Evolutionary conservation across 2,113 vertebrate species (phyloP), one percentile per base, ranked within the genome.

Genomic region (Nannospalax galili): DNA sequence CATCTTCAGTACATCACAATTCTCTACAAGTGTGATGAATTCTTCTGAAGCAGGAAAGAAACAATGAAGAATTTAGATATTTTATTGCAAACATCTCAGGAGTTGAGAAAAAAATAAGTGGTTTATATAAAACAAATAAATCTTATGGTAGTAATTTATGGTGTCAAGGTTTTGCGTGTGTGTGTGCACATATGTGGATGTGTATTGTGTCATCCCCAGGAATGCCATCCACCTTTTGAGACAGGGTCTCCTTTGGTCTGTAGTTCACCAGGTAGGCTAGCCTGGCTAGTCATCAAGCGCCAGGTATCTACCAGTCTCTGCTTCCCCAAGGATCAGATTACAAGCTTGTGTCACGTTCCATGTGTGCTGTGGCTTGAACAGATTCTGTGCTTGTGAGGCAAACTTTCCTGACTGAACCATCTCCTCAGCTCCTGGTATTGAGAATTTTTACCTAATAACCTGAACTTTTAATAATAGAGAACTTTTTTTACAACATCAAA

Each of bases 51-150:
- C 7, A 79, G 28, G 69, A 85, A 93, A 87, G 26, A 86, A 93
- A 45, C 40, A 81, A 95, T 58, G 45, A 88, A 74, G 40, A 3
- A n/a, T 28, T 82, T 26, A 35, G 42, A 48, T 64, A 9, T 87
- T 92, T 37, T 93, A 60, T 60, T 75, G 69, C 0, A 62, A 95
- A 88, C 20, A 69, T 67, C 60, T 89, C 70, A 92, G 32, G 92
- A 92, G 26, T 24, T 78, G 69, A 79, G 85, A 69, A 73, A 82
- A 85, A 88, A 78, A 92, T 48, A 37, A 12, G 24, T 3, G 14
- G 37, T 82, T 96, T 69, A 52, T 1, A 72, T 91, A 73, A 85
- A 32, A 37, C 69, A 92, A 90, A 74, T 69, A 90, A 72, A 73
- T 94, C 32, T 40, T 73, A 42, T 86, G 28, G 37, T 67, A 62